A percentile compares a stretch with the other conserved stretches of the same genome.
These are phyloP conservation scores for Cercopithecus hamlyni DNA, from an alignment of 2,797 vertebrate species.

Conservation along the genomic window DNA sequence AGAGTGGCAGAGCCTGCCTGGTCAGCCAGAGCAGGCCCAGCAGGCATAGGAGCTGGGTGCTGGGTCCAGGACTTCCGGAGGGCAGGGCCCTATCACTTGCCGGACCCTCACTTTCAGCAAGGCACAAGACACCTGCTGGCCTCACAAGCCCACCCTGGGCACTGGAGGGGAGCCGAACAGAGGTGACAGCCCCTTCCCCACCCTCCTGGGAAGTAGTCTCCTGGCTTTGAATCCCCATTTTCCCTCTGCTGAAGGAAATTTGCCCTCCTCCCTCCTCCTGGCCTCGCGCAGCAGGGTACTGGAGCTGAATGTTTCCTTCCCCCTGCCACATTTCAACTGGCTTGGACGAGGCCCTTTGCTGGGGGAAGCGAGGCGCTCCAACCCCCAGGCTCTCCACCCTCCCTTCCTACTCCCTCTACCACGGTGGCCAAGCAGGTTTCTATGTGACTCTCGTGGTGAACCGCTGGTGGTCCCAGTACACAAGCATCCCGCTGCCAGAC, in stretches of 20 bases:
- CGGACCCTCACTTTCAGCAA: neutral
- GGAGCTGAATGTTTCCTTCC: neutral
- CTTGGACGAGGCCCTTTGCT: neutral
- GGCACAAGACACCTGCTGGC: neutral
- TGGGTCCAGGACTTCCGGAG: neutral
- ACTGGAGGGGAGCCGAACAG: neutral
- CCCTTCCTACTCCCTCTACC: fast-evolving
- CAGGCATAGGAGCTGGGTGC: neutral
- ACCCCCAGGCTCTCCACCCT: fast-evolving
- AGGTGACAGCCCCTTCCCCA: neutral
- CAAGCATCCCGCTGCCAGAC: constrained; percentile 93
- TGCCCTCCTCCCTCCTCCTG: neutral
- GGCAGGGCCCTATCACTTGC: neutral
- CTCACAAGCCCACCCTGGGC: neutral
- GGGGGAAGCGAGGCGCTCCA: neutral
- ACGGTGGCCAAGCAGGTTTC: constrained; percentile 85
- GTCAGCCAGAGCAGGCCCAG: neutral
- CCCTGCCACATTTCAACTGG: neutral
- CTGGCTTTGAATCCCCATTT: neutral
- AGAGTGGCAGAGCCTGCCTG: neutral
- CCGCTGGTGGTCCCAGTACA: constrained; percentile 96
- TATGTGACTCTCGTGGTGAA: constrained; percentile 92
- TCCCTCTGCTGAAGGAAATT: neutral
- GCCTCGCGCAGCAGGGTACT: neutral
- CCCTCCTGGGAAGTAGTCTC: neutral